Evolutionary conservation across 2,888 invertebrate genomes (phyloP).

Genomic region (Hydrotaea diabolus): DNA sequence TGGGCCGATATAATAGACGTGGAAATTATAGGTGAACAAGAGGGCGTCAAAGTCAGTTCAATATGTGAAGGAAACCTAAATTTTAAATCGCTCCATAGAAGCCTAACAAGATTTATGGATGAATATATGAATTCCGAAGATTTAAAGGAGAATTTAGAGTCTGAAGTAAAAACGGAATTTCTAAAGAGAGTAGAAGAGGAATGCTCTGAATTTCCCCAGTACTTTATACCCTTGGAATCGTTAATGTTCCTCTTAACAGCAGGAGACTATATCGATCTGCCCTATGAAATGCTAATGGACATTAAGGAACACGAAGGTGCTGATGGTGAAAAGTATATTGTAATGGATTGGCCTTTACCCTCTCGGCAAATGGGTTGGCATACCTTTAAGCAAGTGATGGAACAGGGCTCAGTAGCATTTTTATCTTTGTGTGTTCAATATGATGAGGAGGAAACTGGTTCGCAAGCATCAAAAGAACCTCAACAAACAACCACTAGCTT

Average conservation of each 20-base stretch:
- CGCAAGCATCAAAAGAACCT: not conserved
- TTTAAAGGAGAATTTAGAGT: conserved; percentile 35
- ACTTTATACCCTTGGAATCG: conserved; percentile 72
- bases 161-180: conserved; percentile 34
- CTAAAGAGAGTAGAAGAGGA: not conserved
- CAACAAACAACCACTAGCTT: conserved; percentile 30
- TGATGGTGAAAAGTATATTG: conserved; percentile 64
- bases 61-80: conserved; percentile 57
- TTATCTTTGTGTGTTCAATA: conserved; percentile 24
- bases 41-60: no score
- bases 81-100: conserved; percentile 67
- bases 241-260: conserved; percentile 73
- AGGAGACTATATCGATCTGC: conserved; percentile 73
- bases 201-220: not conserved
- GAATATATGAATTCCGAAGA: conserved; percentile 30
- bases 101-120: conserved; percentile 69
- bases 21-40: conserved; percentile 63
- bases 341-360: conserved; percentile 75
- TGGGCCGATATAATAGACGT: conserved; percentile 69
- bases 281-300: conserved; percentile 73
- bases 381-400: conserved; percentile 71
- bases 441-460: not conserved
- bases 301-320: conserved; percentile 41
- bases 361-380: conserved; percentile 75
- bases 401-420: conserved; percentile 66